phyloP scores from a whole-genome alignment of 2,113 vertebrate species.

The Hyaena hyaena region DNA sequence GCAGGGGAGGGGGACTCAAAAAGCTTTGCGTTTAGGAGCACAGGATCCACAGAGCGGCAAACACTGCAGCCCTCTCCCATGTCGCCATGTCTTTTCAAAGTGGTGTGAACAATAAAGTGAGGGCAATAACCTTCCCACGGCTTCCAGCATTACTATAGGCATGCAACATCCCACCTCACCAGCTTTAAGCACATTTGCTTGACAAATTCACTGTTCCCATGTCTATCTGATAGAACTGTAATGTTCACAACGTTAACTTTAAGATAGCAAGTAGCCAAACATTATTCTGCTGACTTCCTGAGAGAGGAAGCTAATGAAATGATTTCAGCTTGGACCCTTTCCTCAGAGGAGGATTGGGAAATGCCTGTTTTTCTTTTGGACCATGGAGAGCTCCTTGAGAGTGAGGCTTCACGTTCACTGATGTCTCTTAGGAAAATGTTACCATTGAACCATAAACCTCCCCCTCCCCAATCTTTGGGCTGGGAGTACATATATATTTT shows the following conservation, averaged over 20 bases:
- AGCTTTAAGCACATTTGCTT: not conserved
- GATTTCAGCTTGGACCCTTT: not conserved
- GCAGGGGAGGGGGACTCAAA: not conserved
- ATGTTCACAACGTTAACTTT: not conserved
- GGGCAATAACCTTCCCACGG: not conserved
- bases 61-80: rapidly evolving
- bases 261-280: not conserved
- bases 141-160: not conserved
- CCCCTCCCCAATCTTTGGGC: not conserved
- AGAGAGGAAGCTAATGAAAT: not conserved
- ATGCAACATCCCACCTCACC: not conserved
- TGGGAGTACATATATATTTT: not conserved
- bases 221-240: not conserved
- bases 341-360: not conserved
- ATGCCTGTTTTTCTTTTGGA: not conserved
- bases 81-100: not conserved
- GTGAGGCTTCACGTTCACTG: not conserved
- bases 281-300: not conserved
- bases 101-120: not conserved
- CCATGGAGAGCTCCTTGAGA: not conserved
- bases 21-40: too few species aligned
- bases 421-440: not conserved
- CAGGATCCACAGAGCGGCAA: too few species aligned
- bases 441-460: not conserved
- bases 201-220: not conserved